phyloP scores from a whole-genome alignment of 2,797 vertebrate species.

The Lepus townsendii region DNA sequence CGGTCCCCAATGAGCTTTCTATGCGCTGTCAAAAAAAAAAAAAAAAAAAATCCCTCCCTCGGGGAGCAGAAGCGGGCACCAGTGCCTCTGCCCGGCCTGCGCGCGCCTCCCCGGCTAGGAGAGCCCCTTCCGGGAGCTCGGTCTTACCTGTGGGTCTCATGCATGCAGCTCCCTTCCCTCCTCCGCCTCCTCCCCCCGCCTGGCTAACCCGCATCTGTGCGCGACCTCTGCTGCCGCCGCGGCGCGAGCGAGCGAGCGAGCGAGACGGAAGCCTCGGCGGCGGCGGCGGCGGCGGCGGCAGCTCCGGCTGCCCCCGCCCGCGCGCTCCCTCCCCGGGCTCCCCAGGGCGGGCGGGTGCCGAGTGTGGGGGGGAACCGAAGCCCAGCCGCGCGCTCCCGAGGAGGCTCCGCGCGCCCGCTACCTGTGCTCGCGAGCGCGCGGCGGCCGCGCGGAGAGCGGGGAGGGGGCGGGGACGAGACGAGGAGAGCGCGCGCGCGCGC shows the following conservation, averaged over 20 bases:
- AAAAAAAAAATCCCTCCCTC: not conserved
- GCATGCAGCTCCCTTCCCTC: constrained; percentile 74
- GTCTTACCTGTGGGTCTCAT: constrained; percentile 80
- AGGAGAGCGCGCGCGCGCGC: not conserved
- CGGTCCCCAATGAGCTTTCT: not conserved
- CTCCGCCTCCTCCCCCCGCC: constrained; percentile 74
- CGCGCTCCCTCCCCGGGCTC: constrained; percentile 63
- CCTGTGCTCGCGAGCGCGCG: constrained; percentile 73
- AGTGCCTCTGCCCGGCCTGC: constrained; percentile 20
- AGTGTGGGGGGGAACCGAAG: not conserved
- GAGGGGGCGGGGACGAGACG: not conserved
- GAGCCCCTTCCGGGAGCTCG: constrained; percentile 9
- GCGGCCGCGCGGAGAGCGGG: not conserved
- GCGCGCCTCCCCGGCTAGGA: not conserved
- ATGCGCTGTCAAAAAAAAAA: constrained; percentile 51
- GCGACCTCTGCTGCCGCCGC: constrained; percentile 82
- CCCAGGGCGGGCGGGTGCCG: constrained; percentile 7
- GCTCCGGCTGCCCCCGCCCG: constrained; percentile 62
- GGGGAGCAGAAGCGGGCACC: not conserved
- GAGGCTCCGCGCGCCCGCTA: constrained; percentile 63
- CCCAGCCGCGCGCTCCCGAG: constrained; percentile 59
- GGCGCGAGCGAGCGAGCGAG: constrained; percentile 64
- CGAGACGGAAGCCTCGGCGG: constrained; percentile 66
- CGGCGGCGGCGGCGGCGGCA: constrained; percentile 35
- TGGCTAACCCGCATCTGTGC: constrained; percentile 81